These are phyloP conservation scores for Aramus guarauna DNA, from an alignment of 2,113 vertebrate genomes.

Conservation along the genomic window DNA sequence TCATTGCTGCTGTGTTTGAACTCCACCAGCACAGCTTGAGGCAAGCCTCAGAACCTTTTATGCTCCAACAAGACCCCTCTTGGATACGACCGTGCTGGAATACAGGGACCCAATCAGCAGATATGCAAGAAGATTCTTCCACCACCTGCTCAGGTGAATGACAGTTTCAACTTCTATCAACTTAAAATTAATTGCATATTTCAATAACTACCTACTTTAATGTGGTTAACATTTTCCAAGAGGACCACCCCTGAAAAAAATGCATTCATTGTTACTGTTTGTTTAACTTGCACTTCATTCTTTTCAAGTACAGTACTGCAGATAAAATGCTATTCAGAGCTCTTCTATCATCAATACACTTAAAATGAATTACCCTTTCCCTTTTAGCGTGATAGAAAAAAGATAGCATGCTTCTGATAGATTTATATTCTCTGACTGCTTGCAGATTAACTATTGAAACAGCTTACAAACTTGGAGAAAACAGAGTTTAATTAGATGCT, in stretches of 20 bases:
- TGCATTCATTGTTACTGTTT: constrained; percentile 48
- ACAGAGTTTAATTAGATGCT: background rate
- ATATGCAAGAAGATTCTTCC: constrained; percentile 94
- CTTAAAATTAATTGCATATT: constrained; percentile 51
- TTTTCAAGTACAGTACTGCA: constrained; percentile 26
- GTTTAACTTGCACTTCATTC: constrained; percentile 60
- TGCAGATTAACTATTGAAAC: background rate
- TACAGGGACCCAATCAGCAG: constrained; percentile 89
- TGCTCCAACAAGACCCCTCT: constrained; percentile 82
- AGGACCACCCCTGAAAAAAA: constrained; percentile 34
- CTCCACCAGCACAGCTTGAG: constrained; percentile 88
- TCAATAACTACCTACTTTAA: constrained; percentile 23
- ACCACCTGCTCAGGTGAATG: constrained; percentile 95
- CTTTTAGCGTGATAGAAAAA: constrained; percentile 36
- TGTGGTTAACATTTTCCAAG: constrained; percentile 40
- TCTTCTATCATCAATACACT: constrained; percentile 30
- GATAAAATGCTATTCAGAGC: constrained; percentile 40
- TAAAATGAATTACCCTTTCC: constrained; percentile 23
- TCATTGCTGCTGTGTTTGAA: constrained; percentile 69
- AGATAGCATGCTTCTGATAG: background rate
- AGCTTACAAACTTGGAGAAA: background rate
- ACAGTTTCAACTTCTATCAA: constrained; percentile 23
- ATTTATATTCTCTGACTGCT: background rate
- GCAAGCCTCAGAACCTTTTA: constrained; percentile 92
- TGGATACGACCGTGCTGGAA: constrained; percentile 84